Evolutionary conservation across 2,113 vertebrate species (phyloP).

Genomic region (Clarias magur): DNA sequence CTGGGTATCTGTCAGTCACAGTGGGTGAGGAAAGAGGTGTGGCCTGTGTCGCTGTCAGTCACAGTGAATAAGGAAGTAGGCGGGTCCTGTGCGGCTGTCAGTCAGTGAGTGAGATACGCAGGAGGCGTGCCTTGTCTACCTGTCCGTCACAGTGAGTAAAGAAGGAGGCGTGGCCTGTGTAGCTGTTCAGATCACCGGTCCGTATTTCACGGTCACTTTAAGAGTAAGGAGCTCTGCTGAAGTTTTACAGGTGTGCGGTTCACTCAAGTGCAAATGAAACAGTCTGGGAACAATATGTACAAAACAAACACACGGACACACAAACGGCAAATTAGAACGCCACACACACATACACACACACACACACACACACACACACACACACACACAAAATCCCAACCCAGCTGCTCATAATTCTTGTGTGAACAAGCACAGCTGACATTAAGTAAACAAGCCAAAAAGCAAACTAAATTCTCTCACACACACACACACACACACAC

Average conservation of each 20-base stretch:
- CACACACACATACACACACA: not conserved
- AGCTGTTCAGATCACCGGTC: not conserved
- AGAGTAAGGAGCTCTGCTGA: not conserved
- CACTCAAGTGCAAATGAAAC: not conserved
- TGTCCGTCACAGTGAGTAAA: not conserved
- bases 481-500: not conserved
- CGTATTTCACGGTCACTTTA: not conserved
- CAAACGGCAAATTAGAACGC: not conserved
- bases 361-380: not conserved
- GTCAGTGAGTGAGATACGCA: not conserved
- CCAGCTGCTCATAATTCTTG: conserved; percentile 1
- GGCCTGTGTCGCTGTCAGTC: not conserved
- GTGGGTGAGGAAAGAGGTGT: not conserved
- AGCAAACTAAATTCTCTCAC: not conserved
- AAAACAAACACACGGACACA: not conserved
- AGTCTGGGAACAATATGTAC: not conserved
- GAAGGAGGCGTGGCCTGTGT: not conserved
- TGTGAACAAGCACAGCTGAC: conserved; percentile 9
- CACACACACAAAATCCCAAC: not conserved
- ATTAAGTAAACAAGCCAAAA: not conserved
- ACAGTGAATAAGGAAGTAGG: not conserved
- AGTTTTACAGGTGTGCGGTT: not conserved
- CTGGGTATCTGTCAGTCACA: not conserved
- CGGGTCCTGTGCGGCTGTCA: not conserved
- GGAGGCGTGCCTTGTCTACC: not conserved